Base-by-base conservation (phyloP, 23 tunicate genomes). In the Halocynthia roretzi region DNA sequence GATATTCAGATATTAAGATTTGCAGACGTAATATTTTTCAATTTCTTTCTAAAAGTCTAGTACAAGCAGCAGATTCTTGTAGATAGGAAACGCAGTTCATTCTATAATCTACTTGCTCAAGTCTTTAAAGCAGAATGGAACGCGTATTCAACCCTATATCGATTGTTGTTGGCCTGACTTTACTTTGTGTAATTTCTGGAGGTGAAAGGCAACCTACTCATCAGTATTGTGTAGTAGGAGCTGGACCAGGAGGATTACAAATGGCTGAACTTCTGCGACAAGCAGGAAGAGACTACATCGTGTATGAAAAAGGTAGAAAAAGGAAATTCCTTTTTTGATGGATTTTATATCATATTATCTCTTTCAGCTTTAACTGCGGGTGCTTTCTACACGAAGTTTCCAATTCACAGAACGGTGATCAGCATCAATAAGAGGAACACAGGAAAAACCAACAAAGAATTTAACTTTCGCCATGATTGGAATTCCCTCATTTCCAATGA, bases 191-290 rank as follows among this genome's bases (percentile, higher is more conserved):
- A 31, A 31, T 31, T 31, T 31, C 44, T 31, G 44, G 44, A 31
- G 4, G 44, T 31, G 44, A 31, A 31, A 31, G 44, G 44, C 44
- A 31, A 31, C 44, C 44, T 1, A 31, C 44, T 67, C 71, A 84
- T 48, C 64, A 87, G 50, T 87, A 87, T 72, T 87, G 94, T 54
- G 83, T 87, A 48, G 78, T 87, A 61, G 94, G 94, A 7, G 94
- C 94, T 21, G 94, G 82, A 18, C 71, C 71, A 10, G 71, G 71
- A 40, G 71, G 71, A 12, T 17, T 67, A 2, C 71, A 67, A 19
- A n/a, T 67, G n/a, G n/a, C 71, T n/a, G 22, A 67, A 11, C 31
- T 67, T 0, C 19, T 67, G 31, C n/a, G 31, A 2, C n/a, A 19
- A 4, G 71, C 71, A 15, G 80, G 71, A 10, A 56, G 80, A 20